Base-by-base conservation (phyloP, 2,113 vertebrate genomes). In the Orcinus orca region DNA sequence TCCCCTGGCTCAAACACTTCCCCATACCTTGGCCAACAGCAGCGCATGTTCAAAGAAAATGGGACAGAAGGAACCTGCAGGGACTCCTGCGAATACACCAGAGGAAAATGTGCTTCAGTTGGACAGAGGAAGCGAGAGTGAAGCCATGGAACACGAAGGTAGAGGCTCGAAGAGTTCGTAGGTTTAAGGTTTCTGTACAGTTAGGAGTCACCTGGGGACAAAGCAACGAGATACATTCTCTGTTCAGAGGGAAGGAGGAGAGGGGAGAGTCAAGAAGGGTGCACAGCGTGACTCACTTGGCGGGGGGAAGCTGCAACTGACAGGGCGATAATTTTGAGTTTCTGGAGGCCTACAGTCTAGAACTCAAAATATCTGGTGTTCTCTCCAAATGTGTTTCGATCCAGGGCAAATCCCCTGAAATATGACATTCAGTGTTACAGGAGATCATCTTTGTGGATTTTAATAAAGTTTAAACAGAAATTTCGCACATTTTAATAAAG, bases 131-230 rank as follows among this genome's bases (percentile, higher is more conserved):
- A 55, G 74, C 1, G 9, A 1, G 6, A 2, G 53, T 12, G 2
- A 18, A 3, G 55, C 1, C 18, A 12, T 0, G 6, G 29, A 6
- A 25, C 36, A 70, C 3, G 3, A 41, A 38, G 73, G 8, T 21
- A 0, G 26, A 0, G 26, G 33, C 3, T 29, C 26, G 10, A 15
- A 26, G 1, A 0, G 5, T 8, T 2, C 0, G 0, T 6, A n/a
- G n/a, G 17, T 14, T 53, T 31, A 41, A 20, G 4, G 29, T 23
- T 47, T 62, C 41, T 25, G 36, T 11, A 5, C 8, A 23, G 15
- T 33, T 47, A 26, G 11, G 8, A 8, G 6, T 23, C 15, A 5
- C 41, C 10, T 5, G 33, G 23, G 53, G 21, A 5, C 31, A 15
- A 18, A 33, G 44, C 31, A 5, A 5, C 2, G 31, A 6, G 2